Base-by-base conservation (phyloP, 2,113 vertebrate genomes). In the Oenanthe oenanthe region DNA sequence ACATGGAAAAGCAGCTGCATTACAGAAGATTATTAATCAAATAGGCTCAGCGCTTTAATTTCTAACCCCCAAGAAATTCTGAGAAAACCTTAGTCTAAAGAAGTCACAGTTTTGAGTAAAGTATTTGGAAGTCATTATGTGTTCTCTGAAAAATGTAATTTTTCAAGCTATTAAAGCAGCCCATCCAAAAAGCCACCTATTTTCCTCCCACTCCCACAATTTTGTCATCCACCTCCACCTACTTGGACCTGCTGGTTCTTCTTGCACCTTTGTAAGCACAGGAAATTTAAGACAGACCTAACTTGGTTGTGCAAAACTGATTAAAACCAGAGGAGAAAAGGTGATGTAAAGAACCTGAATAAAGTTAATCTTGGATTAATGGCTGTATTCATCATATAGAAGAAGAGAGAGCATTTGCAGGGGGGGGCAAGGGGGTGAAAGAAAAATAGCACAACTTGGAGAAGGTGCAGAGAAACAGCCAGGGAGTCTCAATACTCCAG, bases 401-500 rank as follows among this genome's bases (percentile, higher is more conserved):
- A 66, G 29, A 43, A 54, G 29, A 51, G 42, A 75, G 2, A 82
- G 18, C 32, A 24, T 4, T 8, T 4, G 8, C 1, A 1, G 50
- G 2, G 7, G 1, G 1, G 17, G 8, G 0, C 0, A 58, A 22
- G 13, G 9, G 25, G 4, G 5, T 68, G 20, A 12, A n/a, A 13
- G 3, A 65, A 57, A 88, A 79, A 51, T 3, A 56, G n/a, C 20
- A 8, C 38, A 54, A 5, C 26, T 21, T 42, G 57, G 47, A 75
- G 66, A 89, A 74, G 28, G 42, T 70, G 45, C 42, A 73, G 78
- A 72, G 48, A 48, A 75, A 56, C 53, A 43, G 51, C 16, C 38
- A 31, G 25, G 17, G 20, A 74, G 12, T 2, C 2, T 74, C 65
- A 21, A 4, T 68, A 17, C 62, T 62, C 73, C 10, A 16, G 70